phyloP scores from a whole-genome alignment of 2,888 invertebrate genomes.

The Autographa gamma region DNA sequence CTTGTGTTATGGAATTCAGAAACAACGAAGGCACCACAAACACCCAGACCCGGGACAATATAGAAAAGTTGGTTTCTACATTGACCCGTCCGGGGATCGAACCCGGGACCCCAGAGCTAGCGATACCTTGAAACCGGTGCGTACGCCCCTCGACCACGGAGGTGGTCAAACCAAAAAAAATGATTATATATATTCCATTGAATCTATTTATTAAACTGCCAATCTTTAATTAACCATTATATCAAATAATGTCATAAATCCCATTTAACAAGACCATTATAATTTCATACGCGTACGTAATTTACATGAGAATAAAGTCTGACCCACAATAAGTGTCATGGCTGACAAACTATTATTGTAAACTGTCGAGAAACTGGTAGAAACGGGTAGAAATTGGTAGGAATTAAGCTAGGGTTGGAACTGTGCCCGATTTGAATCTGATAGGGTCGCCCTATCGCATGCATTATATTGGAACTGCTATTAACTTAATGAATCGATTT shows the following conservation, averaged over 20 bases:
- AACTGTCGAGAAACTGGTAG: conserved; percentile 11
- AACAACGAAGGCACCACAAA: no score
- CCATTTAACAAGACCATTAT: neutral
- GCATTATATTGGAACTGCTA: conserved; percentile 9
- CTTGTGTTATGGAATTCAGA: no score
- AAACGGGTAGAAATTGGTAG: neutral
- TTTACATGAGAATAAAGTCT: neutral
- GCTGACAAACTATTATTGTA: conserved; percentile 7
- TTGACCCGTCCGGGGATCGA: no score
- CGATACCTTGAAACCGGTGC: no score
- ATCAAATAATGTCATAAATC: neutral
- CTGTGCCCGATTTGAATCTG: conserved; percentile 21
- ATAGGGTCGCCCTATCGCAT: conserved; percentile 5
- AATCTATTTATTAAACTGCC: no score
- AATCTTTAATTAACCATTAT: no score
- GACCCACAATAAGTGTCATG: conserved; percentile 1
- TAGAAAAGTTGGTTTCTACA: no score
- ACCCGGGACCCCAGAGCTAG: no score
- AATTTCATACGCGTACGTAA: neutral
- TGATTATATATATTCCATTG: no score
- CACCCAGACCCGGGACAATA: no score
- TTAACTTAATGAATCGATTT: conserved; percentile 8
- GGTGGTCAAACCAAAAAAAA: no score
- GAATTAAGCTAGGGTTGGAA: conserved; percentile 34
- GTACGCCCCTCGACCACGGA: no score